Evolutionary conservation across 2,888 invertebrate species (phyloP), one percentile per base, ranked within the genome.

Genomic region (Parnassius apollo): DNA sequence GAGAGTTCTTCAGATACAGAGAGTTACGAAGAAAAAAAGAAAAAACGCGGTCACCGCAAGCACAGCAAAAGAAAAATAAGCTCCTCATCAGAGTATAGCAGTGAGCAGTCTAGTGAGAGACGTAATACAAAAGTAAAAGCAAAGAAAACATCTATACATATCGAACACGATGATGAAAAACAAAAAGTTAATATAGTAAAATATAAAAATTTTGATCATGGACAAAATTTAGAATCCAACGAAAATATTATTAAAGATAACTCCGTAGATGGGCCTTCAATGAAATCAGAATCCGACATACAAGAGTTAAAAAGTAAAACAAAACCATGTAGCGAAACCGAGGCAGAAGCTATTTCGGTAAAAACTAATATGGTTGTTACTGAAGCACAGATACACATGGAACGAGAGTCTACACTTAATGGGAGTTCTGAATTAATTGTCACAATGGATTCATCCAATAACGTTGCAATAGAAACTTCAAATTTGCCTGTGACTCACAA

Each of bases 301-400:
- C 82, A 78, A 59, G 72, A 70, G 55, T 76, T 78, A 71, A 65
- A 75, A 42, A 66, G 71, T 44, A 90, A 85, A 75, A 79, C 73
- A 67, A 82, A 81, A 72, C 76, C 78, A 22, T 81, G 80, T 9
- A 93, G 90, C 80, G 92, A 88, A 80, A 92, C 84, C 58, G 92
- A 92, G 78, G 91, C 89, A 1, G 91, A 92, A 67, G 90, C 88
- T 8, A 69, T 88, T 64, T 92, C 92, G 35, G 81, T 91, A 7
- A 88, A 92, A 76, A 89, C 91, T 4, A 92, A 91, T 67, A 90
- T 89, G 85, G 81, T 92, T 53, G 85, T 88, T 57, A 92, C 92
- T 9, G 92, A 92, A 85, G 93, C 92, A 35, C 90, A 91, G 81
- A 88, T 92, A 67, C 92, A 93, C 64, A 87, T 91, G 82, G 88